These are phyloP conservation scores for Capitulum mitella DNA, from an alignment of 2,888 invertebrate genomes.

Conservation along the genomic window DNA sequence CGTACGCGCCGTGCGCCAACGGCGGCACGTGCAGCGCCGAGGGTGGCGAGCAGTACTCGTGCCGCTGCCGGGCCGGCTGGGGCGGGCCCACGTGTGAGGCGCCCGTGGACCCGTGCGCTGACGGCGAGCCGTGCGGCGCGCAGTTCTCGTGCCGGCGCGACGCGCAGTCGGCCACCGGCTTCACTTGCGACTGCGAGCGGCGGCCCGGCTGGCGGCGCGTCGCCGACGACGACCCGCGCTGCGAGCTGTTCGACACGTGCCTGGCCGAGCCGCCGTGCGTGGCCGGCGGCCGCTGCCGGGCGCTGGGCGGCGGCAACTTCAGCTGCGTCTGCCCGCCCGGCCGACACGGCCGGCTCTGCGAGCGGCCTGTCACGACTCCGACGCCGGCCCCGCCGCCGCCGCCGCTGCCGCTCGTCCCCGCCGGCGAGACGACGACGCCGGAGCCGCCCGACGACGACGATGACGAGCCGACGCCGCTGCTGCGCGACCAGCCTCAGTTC, in stretches of 20 bases:
- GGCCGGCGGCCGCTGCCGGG: neutral
- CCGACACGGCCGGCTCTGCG: neutral
- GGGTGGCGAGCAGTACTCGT: neutral
- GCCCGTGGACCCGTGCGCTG: neutral
- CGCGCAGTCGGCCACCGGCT: neutral
- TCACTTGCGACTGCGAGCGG: conserved; percentile 5
- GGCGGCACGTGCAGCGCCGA: neutral
- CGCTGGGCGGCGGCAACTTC: neutral
- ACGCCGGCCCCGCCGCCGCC: neutral
- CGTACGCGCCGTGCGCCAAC: neutral
- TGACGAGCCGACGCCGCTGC: neutral
- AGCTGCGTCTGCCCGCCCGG: neutral
- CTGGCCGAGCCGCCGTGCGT: conserved; percentile 15
- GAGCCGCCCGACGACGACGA: neutral
- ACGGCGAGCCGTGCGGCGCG: neutral
- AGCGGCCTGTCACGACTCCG: neutral
- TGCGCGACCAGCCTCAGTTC: neutral
- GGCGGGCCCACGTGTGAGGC: neutral
- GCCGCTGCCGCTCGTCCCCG: neutral
- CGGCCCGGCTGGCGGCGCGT: neutral
- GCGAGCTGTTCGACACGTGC: neutral
- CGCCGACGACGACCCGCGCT: conserved; percentile 1
- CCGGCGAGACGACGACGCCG: neutral
- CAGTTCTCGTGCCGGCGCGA: neutral
- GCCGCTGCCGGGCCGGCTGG: conserved; percentile 5